Conservation (phyloP, 1,140 invertebrate species). For the Neodiprion lecontei region DNA sequence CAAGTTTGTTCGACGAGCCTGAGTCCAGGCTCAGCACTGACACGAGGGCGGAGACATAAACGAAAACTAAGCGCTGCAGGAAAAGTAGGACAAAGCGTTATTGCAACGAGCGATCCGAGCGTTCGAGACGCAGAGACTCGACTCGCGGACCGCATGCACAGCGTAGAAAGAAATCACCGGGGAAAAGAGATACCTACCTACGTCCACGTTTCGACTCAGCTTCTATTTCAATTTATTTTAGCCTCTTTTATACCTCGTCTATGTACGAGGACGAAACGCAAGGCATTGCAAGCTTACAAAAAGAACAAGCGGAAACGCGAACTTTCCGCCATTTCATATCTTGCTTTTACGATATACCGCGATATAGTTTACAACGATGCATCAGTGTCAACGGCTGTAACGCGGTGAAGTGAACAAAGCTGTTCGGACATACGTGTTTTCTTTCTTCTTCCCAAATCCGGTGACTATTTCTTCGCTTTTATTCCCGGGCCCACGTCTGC, state of each 20-base stretch:
- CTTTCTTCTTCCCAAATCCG: too few relatives aligned
- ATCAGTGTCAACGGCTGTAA: too few relatives aligned
- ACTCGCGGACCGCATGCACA: neutral
- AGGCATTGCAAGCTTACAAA: too few relatives aligned
- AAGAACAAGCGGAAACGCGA: too few relatives aligned
- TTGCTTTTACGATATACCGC: too few relatives aligned
- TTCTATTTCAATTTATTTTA: neutral
- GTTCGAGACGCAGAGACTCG: neutral
- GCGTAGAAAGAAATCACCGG: neutral
- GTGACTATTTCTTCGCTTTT: too few relatives aligned
- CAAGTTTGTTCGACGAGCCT: neutral
- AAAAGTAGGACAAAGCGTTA: constrained; percentile 3
- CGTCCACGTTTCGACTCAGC: neutral
- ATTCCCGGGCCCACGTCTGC: too few relatives aligned
- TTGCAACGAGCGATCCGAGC: neutral
- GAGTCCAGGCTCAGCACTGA: neutral
- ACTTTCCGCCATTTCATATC: too few relatives aligned
- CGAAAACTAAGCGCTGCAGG: neutral
- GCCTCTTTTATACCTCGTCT: neutral
- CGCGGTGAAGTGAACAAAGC: too few relatives aligned
- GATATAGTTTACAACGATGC: too few relatives aligned
- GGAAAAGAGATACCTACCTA: neutral
- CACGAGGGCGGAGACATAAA: neutral
- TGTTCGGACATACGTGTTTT: too few relatives aligned
- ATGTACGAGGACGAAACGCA: too few relatives aligned